These are phyloP conservation scores for Zaprionus nigranus DNA, from an alignment of 1,140 invertebrate species.

Conservation along the genomic window DNA sequence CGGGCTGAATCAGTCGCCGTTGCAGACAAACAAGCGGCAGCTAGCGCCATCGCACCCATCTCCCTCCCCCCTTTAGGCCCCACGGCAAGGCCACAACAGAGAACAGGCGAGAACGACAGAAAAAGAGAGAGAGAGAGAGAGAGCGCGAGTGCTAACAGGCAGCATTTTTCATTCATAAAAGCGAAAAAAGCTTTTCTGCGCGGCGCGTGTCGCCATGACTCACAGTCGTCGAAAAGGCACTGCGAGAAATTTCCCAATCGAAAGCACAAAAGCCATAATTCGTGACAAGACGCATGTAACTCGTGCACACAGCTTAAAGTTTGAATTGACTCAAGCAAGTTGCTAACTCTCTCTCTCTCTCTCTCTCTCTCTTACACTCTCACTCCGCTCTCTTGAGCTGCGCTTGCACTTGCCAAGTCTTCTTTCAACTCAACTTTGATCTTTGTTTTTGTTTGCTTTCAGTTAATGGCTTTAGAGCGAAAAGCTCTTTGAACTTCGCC, in stretches of 20 bases:
- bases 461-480: neutral
- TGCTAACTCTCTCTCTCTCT: constrained; percentile 13
- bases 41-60: constrained; percentile 2
- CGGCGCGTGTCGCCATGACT: constrained; percentile 42
- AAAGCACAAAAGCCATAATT: neutral
- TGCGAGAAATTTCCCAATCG: constrained; percentile 46
- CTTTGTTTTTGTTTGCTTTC: constrained; percentile 43
- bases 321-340: constrained; percentile 1
- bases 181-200: constrained; percentile 61
- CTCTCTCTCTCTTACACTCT: neutral
- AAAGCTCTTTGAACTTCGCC: constrained; percentile 66
- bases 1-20: constrained; percentile 60
- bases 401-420: constrained; percentile 34
- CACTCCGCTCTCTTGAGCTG: constrained; percentile 39
- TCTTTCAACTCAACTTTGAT: constrained; percentile 31
- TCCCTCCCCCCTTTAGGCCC: constrained; percentile 5
- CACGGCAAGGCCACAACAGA: constrained; percentile 7
- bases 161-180: constrained; percentile 76
- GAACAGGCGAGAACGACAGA: neutral
- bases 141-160: constrained; percentile 9
- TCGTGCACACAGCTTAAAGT: constrained; percentile 55
- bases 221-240: constrained; percentile 35
- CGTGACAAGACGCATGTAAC: neutral
- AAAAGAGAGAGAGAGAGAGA: neutral
- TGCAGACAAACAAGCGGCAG: constrained; percentile 43